These are phyloP conservation scores for Drosophila melanosoma DNA, from an alignment of 2,888 invertebrate genomes.

Conservation along the genomic window DNA sequence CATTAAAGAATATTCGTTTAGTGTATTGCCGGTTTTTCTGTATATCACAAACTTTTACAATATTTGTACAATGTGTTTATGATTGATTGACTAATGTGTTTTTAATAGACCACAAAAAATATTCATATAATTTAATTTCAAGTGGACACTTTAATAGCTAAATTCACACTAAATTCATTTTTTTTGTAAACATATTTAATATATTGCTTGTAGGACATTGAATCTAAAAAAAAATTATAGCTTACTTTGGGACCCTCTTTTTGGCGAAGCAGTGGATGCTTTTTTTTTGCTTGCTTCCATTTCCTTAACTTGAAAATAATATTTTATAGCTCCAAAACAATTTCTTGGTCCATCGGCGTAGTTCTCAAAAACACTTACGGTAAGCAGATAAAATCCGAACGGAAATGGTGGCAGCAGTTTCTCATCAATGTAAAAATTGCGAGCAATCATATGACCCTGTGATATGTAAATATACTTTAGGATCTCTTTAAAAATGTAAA, in stretches of 20 bases:
- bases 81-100: not conserved
- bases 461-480: no score
- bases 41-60: not conserved
- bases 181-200: not conserved
- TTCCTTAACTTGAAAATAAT: conserved; percentile 17
- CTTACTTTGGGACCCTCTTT: no score
- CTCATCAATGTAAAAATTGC: conserved; percentile 17
- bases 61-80: not conserved
- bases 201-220: not conserved
- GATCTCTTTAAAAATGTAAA: not conserved
- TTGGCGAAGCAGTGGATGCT: not conserved
- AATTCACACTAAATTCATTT: not conserved
- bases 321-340: not conserved
- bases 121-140: no score
- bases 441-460: conserved; percentile 34
- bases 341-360: not conserved
- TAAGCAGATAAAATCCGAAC: not conserved
- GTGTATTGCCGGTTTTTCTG: not conserved
- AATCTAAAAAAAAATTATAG: not conserved
- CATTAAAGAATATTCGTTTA: not conserved
- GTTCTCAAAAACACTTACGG: not conserved
- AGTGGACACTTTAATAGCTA: not conserved
- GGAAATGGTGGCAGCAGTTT: not conserved
- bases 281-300: not conserved
- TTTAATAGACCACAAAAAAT: no score